Base-by-base conservation (phyloP, 2,888 invertebrate species). In the Gastracanthus pulcherrimus region DNA sequence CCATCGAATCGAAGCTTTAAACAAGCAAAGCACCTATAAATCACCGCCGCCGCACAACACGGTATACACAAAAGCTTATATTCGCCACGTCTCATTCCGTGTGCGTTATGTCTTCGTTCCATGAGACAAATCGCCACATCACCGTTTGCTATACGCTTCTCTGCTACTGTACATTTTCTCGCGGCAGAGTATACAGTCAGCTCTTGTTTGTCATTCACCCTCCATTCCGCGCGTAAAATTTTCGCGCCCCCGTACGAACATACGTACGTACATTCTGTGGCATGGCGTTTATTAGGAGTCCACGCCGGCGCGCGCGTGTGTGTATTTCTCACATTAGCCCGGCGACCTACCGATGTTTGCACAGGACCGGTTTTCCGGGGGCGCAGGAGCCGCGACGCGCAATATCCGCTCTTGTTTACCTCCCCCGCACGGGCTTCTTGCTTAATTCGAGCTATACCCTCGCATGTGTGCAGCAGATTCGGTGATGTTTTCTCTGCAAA, bases 241-340 rank as follows among this genome's bases (percentile, higher is more conserved):
- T 81, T 76, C 48, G 9, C n/a, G n/a, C n/a, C n/a, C n/a, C n/a
- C n/a, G n/a, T n/a, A n/a, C n/a, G n/a, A n/a, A n/a, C n/a, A n/a
- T n/a, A n/a, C n/a, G n/a, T n/a, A n/a, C n/a, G n/a, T n/a, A n/a
- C n/a, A n/a, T n/a, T n/a, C n/a, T n/a, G n/a, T n/a, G n/a, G n/a
- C n/a, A 34, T 2, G 38, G 34, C 60, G 76, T 69, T 82, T 81
- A 66, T 76, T 84, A 76, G 81, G 45, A n/a, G n/a, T 29, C 7
- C 9, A n/a, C 29, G 4, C 11, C 2, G 2, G 80, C 9, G 38
- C 41, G 26, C 36, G 23, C 84, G 86, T 85, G 89, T 90, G 90
- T 90, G 90, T 90, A 88, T 89, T 90, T 90, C 90, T 88, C 90
- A 90, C 90, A 90, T 90, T 90, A 90, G 86, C 83, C 80, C 26